These are phyloP conservation scores for Digitonthophagus gazella DNA, from an alignment of 2,888 invertebrate species.

Conservation along the genomic window DNA sequence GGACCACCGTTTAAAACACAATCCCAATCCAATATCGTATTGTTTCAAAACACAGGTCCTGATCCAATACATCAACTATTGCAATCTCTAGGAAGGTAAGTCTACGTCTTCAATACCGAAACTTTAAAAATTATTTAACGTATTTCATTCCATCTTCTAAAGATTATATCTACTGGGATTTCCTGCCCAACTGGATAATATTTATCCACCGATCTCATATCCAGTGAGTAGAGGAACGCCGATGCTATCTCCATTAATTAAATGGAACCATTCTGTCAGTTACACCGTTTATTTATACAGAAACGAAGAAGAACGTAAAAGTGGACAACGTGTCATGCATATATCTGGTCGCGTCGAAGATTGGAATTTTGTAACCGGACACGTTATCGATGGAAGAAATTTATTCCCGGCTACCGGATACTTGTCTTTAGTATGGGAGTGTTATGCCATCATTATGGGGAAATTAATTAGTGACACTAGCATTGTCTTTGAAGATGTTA, in stretches of 20 bases:
- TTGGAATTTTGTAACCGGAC: constrained; percentile 72
- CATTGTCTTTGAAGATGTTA: constrained; percentile 60
- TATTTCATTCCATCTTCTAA: too few species aligned
- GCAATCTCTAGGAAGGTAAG: not conserved
- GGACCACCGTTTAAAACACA: not conserved
- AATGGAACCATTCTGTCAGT: constrained; percentile 82
- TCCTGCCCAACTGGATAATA: constrained; percentile 68
- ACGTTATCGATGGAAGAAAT: constrained; percentile 70
- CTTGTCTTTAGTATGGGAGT: constrained; percentile 55
- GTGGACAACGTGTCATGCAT: constrained; percentile 63
- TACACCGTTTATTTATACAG: constrained; percentile 71
- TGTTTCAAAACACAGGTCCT: not conserved
- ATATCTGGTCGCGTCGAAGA: constrained; percentile 64
- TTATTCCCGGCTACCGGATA: constrained; percentile 62
- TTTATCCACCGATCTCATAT: constrained; percentile 74
- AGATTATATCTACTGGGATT: constrained; percentile 77
- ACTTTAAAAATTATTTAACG: not conserved
- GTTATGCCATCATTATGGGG: constrained; percentile 51
- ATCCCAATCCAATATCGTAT: not conserved
- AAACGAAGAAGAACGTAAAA: constrained; percentile 65
- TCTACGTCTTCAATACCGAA: not conserved
- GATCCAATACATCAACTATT: not conserved
- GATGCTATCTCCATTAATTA: constrained; percentile 78
- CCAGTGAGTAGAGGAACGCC: constrained; percentile 86
- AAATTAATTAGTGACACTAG: constrained; percentile 49